A percentile compares a stretch with the other conserved stretches of the same genome.
phyloP scores from a whole-genome alignment of 23 tunicate genomes.

The Trididemnum nubilum region DNA sequence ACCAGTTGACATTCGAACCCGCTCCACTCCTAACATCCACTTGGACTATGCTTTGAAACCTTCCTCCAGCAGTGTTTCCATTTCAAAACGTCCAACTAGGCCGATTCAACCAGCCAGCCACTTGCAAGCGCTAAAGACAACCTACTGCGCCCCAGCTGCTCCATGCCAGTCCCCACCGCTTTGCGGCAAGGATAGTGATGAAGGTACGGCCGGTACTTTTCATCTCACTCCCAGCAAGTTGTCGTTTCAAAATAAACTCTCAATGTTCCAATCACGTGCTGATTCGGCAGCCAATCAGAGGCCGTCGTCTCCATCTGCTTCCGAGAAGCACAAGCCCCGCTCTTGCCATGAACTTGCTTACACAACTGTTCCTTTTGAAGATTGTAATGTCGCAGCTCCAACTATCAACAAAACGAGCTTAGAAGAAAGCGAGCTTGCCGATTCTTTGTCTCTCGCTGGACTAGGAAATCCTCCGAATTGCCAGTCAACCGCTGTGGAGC shows the following conservation, averaged over 20 bases:
- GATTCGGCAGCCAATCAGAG: no score
- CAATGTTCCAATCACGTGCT: constrained; percentile 42
- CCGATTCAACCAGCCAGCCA: constrained; percentile 2
- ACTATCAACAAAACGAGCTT: no score
- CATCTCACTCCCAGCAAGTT: constrained; percentile 68
- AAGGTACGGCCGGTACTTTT: not conserved
- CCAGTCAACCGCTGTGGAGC: no score
- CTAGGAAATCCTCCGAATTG: no score
- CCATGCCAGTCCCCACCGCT: not conserved
- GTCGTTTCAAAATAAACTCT: constrained; percentile 68
- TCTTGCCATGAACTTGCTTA: no score
- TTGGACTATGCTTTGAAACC: not conserved
- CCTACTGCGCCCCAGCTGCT: no score
- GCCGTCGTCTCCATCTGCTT: no score
- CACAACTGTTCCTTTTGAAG: no score
- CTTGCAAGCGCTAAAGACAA: not conserved
- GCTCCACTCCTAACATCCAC: not conserved
- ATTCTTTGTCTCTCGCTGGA: no score
- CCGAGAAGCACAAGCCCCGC: no score
- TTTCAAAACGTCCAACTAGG: not conserved
- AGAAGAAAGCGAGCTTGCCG: no score
- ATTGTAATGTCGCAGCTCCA: no score
- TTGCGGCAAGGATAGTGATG: not conserved
- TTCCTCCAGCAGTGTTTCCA: not conserved
- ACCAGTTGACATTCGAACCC: not conserved